Evolutionary conservation across 2,113 vertebrate genomes (phyloP).

Genomic region (Oncorhynchus mykiss): DNA sequence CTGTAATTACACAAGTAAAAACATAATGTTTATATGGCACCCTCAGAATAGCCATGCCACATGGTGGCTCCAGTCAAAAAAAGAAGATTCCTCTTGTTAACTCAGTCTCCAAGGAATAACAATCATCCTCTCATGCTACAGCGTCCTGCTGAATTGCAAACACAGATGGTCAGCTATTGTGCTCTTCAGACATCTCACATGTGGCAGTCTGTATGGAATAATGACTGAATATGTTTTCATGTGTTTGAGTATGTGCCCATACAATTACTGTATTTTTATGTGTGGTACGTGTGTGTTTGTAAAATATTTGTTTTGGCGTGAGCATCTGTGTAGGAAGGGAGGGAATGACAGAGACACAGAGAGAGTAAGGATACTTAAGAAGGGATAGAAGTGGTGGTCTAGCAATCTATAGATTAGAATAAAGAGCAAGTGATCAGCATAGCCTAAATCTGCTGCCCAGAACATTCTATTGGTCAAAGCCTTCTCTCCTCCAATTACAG

Average conservation of each 20-base stretch:
- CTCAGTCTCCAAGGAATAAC: slow-evolving; percentile 52
- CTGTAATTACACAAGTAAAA: not conserved
- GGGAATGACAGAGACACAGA: not conserved
- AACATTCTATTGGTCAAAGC: slow-evolving; percentile 19
- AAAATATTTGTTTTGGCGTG: not conserved
- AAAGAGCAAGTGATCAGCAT: not conserved
- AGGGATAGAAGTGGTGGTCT: not conserved
- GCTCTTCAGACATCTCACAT: slow-evolving; percentile 40
- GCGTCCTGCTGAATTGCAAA: slow-evolving; percentile 52
- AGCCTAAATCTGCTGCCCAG: slow-evolving; percentile 1
- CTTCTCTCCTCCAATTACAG: not conserved
- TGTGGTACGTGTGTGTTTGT: not conserved
- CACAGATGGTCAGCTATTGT: slow-evolving; percentile 23
- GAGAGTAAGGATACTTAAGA: not conserved
- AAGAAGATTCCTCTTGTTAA: slow-evolving; percentile 8
- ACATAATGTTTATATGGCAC: not conserved
- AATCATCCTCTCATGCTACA: slow-evolving; percentile 41
- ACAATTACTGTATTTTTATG: not conserved
- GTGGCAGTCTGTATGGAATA: slow-evolving; percentile 26
- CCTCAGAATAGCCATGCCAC: not conserved
- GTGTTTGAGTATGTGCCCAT: not conserved
- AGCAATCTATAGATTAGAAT: not conserved
- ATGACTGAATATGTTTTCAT: not conserved
- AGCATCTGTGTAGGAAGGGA: not conserved
- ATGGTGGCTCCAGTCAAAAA: slow-evolving; percentile 40